Conservation (phyloP, 2,113 vertebrate species). For the Etia nguti region DNA sequence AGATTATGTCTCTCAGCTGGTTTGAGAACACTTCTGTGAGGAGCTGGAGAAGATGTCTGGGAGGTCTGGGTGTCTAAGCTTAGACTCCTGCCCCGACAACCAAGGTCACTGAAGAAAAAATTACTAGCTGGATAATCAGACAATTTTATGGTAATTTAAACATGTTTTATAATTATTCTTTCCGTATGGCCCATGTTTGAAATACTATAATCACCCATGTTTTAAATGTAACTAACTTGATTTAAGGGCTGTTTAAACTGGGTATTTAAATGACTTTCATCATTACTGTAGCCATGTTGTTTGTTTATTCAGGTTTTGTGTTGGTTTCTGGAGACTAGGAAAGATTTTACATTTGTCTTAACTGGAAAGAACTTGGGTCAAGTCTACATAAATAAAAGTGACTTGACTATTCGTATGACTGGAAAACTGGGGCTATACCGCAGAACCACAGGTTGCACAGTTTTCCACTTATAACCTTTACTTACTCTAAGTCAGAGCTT, state of each 20-base stretch:
- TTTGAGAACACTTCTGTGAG: neutral
- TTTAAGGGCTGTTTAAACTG: neutral
- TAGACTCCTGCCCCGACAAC: fast-evolving
- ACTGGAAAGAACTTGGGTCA: neutral
- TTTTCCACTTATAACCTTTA: neutral
- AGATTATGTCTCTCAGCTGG: neutral
- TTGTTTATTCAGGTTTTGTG: neutral
- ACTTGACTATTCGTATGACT: neutral
- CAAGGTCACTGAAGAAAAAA: neutral
- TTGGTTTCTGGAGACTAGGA: neutral
- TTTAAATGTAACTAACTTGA: too few species aligned
- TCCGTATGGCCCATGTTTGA: fast-evolving
- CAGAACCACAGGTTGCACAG: neutral
- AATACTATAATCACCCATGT: too few species aligned
- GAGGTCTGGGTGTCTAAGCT: neutral
- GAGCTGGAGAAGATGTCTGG: neutral
- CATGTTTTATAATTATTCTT: fast-evolving
- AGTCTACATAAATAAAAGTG: neutral
- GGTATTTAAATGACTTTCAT: neutral
- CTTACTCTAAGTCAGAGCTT: neutral
- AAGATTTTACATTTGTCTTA: neutral
- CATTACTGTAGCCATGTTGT: neutral
- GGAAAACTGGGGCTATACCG: neutral
- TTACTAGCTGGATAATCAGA: neutral
- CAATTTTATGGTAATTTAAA: neutral